Percentiles rank a stretch among this genome's conserved stretches.
Evolutionary conservation across 92 coral and sea anemone genomes (phyloP).

Genomic region (Siderastrea radians): DNA sequence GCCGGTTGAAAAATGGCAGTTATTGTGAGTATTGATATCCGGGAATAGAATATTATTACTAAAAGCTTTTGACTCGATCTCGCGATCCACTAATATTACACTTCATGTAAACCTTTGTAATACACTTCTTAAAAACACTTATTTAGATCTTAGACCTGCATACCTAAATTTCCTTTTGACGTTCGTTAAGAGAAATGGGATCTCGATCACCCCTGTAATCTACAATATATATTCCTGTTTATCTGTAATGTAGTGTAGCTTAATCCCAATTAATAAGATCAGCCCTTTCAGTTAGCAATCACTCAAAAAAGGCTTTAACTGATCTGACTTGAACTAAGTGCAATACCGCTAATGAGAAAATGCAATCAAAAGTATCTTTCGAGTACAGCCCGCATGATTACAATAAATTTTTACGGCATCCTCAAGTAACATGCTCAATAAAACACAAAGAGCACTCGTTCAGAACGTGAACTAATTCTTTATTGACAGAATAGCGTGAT

Average conservation of each 20-base stretch:
- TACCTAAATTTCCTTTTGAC: too few species aligned
- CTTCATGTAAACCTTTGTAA: too few species aligned
- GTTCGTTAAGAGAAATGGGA: too few species aligned
- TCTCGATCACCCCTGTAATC: too few species aligned
- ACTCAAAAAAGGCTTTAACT: neutral
- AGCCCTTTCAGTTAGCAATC: neutral
- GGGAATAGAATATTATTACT: neutral
- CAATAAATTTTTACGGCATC: neutral
- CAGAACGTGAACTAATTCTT: neutral
- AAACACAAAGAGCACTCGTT: neutral
- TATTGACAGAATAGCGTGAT: conserved; percentile 35
- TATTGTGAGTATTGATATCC: conserved; percentile 4
- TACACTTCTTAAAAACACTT: too few species aligned
- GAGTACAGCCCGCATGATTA: neutral
- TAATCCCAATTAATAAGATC: neutral
- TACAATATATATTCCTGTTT: too few species aligned
- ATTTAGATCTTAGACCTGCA: too few species aligned
- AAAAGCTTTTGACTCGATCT: neutral
- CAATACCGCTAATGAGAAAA: neutral
- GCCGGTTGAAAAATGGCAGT: neutral
- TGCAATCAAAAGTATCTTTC: neutral
- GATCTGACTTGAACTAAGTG: neutral
- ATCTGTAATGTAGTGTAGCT: too few species aligned
- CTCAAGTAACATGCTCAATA: neutral
- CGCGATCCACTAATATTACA: too few species aligned